phyloP scores from a whole-genome alignment of 2,797 vertebrate species.

The Scolopax rusticola region DNA sequence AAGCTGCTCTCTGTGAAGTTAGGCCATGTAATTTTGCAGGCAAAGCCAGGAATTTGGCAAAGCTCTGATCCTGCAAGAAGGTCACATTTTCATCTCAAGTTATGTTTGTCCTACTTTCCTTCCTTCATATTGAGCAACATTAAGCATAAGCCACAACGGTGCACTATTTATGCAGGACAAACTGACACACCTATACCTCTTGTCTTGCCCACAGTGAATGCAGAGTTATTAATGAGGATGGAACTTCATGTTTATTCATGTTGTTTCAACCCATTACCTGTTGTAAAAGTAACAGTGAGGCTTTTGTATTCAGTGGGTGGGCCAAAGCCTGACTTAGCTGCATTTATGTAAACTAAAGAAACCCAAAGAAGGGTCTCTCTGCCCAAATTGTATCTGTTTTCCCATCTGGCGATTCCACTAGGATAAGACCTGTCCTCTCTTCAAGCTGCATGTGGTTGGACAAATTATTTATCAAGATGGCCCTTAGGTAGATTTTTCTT shows the following conservation, averaged over 20 bases:
- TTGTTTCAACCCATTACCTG: background rate
- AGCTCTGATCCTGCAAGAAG: background rate
- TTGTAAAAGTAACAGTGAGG: background rate
- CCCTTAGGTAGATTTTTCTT: background rate
- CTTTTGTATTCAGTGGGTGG: background rate
- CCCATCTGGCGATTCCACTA: background rate
- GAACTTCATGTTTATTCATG: slow-evolving; percentile 19
- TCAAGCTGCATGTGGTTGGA: background rate
- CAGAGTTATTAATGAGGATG: background rate
- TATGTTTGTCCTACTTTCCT: background rate
- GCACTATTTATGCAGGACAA: background rate
- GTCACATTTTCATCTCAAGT: background rate
- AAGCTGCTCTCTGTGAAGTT: background rate
- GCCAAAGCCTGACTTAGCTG: background rate
- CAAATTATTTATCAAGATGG: background rate
- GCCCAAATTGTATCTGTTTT: background rate
- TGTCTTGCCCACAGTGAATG: background rate
- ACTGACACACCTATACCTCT: background rate
- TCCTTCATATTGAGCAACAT: background rate
- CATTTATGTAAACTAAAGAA: background rate
- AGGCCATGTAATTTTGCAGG: background rate
- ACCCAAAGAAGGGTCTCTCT: background rate
- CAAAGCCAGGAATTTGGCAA: background rate
- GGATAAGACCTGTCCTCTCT: background rate
- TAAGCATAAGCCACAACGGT: background rate